Evolutionary conservation across 2,888 invertebrate species (phyloP), one percentile per base, ranked within the genome.

Genomic region (Philereme transversata): DNA sequence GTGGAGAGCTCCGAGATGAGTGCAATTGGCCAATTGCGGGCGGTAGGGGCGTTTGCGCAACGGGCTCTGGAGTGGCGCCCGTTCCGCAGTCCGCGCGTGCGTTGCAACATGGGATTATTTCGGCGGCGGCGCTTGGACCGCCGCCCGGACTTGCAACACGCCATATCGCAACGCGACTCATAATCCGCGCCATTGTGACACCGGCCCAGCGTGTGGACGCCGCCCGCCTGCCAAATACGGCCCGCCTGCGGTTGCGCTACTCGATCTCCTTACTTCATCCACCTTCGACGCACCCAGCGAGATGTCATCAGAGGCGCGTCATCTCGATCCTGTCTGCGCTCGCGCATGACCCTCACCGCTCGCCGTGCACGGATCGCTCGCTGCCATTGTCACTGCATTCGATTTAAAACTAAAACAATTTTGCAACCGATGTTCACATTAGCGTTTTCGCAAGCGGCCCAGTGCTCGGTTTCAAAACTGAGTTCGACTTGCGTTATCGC

Each of bases 361-460:
- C 34, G 61, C 70, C 67, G 67, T 62, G 65, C 68, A 72, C 74
- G 66, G 69, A 63, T 57, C 48, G 57, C 62, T 54, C 69, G 60
- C 62, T 64, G 65, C 75, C 71, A 79, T 79, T 81, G 84, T 79
- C 80, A 79, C 78, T 81, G 82, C 82, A 84, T 88, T 86, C 81
- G 82, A 87, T 90, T 88, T 84, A 85, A 88, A 91, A 89, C 87
- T 90, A 89, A 90, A 90, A 88, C 86, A 88, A 90, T 91, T 92
- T 91, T 87, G 91, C 90, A 91, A 91, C 83, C 88, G 88, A 90
- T 90, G 89, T 88, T 90, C 92, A 91, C 91, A 92, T 92, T 92
- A 90, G 90, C 78, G 87, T 92, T 93, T 92, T 92, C 92, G 92
- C 92, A 92, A 93, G 90, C 89, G 83, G 89, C 91, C 88, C 90